Evolutionary conservation across 2,888 invertebrate genomes (phyloP), one percentile per base, ranked within the genome.

Genomic region (Spialia ferax): DNA sequence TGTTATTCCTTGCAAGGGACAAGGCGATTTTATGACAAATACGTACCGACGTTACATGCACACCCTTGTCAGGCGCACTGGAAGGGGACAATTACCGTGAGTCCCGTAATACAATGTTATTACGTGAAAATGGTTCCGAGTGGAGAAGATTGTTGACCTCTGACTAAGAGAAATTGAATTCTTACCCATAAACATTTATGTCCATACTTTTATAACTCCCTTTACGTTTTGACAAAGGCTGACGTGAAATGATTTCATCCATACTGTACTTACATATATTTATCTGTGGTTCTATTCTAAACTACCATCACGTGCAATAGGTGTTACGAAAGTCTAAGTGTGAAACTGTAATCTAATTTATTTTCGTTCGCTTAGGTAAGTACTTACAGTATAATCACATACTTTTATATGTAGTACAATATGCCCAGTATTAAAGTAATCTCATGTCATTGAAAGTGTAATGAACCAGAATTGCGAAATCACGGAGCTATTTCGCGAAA

Each of bases 401-500:
- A 2, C 15, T 45, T 18, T 45, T 18, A 42, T 45, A 18, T 45
- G 6, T 45, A 18, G 18, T 18, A 45, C 18, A 45, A 45, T 18
- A 45, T 45, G 8, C 18, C 15, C 8, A 8, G 42, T 42, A 45
- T 45, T 20, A 50, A 18, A 50, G 15, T 50, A 55, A 57, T 48
- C 48, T 23, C 13, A 29, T 32, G 48, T 48, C 64, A 64, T 57
- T 56, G 42, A 64, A 64, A 57, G 65, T 65, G 65, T 65, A 59
- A 59, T 65, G 59, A 65, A 65, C 38, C 52, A 32, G 52, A 65
- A 13, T 67, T 67, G 67, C 61, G 11, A 32, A 67, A 61, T 67
- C 79, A 76, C 79, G 81, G 77, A 81, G 78, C 75, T 73, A 77
- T 76, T 77, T 72, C 73, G 75, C 74, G 80, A 84, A 89, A 85